Percentiles rank a stretch among this genome's conserved stretches.
phyloP scores from a whole-genome alignment of 2,888 invertebrate species.

The Nysson spinosus region DNA sequence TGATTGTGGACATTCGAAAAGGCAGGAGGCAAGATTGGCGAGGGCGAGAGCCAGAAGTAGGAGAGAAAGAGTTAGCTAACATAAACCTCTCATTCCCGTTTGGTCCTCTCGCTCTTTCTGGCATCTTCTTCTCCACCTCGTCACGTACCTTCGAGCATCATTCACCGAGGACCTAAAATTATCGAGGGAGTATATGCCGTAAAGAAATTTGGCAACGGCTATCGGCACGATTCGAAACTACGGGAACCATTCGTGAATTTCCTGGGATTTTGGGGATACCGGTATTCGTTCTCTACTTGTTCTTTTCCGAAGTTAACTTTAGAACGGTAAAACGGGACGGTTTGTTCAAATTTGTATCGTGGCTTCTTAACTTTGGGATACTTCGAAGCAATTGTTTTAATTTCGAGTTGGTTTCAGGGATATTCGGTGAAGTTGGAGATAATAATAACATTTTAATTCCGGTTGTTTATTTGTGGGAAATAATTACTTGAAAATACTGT shows the following conservation, averaged over 20 bases:
- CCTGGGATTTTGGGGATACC: no score
- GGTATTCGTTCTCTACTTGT: background rate
- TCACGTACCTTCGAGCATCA: slow-evolving; percentile 44
- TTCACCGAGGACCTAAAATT: slow-evolving; percentile 62
- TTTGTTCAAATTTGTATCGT: no score
- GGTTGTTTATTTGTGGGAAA: no score
- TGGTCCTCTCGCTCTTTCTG: slow-evolving; percentile 4
- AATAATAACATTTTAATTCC: no score
- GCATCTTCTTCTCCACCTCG: slow-evolving; percentile 45
- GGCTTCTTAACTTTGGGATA: no score
- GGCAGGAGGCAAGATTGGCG: slow-evolving; percentile 51
- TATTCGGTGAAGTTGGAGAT: no score
- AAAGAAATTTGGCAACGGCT: slow-evolving; percentile 56
- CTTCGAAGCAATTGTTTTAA: no score
- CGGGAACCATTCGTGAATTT: slow-evolving; percentile 2
- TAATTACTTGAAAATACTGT: no score
- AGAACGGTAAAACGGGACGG: no score
- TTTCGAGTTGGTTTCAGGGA: no score
- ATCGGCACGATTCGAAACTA: slow-evolving; percentile 27
- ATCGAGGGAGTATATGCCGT: slow-evolving; percentile 57
- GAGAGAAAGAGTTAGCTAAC: slow-evolving; percentile 18
- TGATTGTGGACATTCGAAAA: slow-evolving; percentile 58
- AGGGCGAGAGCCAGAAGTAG: slow-evolving; percentile 45
- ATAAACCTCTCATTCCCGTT: slow-evolving; percentile 11
- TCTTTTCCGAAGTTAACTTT: no score